Evolutionary conservation across 2,797 vertebrate species (phyloP), one percentile per base, ranked within the genome.

Genomic region (Numenius phaeopus): DNA sequence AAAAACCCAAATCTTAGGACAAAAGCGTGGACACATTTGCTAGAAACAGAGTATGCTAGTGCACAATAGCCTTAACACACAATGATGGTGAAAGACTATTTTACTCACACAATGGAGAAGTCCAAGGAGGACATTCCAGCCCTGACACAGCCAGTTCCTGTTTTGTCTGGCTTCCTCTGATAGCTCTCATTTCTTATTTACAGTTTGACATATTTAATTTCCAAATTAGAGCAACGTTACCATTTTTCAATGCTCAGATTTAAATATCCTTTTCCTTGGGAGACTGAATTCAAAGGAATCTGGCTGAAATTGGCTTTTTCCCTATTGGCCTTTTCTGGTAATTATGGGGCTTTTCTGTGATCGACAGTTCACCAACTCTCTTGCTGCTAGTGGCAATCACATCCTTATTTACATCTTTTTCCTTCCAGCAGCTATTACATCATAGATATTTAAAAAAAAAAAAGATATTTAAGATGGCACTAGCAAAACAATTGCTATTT

Each of bases 21-120:
- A 57, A 73, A n/a, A 73, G 27, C 11, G 23, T 73, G 59, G 50
- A 27, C 16, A 24, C 22, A 16, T 37, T 10, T 59, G 79, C 57
- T 24, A 62, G 37, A 57, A 57, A 34, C 37, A 62, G 19, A 26
- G 24, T 9, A 22, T 24, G 42, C 34, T 37, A 57, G 57, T 11
- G 18, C 34, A 64, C 0, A 0, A 52, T 3, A 87, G 11, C 6
- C 58, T 40, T 65, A 47, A 46, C 4, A 11, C 10, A 32, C 14
- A 81, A 7, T 10, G 20, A 72, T 14, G 14, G 21, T 32, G 37
- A 71, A 76, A 67, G 4, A 19, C 9, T 61, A 6, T 42, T 83
- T 72, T 13, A 80, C 19, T 77, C 14, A 69, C 8, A 5, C 4
- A 23, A 57, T 11, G 42, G 66, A 82, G 29, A 89, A 80, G 7